Conservation (phyloP, 1,140 invertebrate genomes). For the Liolophura sinensis region DNA sequence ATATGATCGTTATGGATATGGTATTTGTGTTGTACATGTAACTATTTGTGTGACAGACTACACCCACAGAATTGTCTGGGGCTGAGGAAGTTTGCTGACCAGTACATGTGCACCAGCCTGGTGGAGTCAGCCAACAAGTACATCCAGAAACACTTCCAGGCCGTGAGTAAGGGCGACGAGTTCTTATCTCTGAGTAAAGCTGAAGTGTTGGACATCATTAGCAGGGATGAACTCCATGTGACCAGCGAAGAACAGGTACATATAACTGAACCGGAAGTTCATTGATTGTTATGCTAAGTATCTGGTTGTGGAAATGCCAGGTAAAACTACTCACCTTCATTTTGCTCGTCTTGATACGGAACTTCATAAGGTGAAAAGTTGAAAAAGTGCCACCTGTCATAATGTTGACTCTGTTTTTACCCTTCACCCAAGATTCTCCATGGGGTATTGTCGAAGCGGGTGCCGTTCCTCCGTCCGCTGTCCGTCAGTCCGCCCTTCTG, state of each 20-base stretch:
- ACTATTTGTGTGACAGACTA: constrained; percentile 63
- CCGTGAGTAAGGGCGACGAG: constrained; percentile 78
- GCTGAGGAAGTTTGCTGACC: constrained; percentile 81
- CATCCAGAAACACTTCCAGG: constrained; percentile 81
- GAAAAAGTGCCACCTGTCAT: too few relatives aligned
- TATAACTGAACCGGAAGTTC: neutral
- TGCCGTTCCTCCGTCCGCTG: too few relatives aligned
- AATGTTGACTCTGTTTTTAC: too few relatives aligned
- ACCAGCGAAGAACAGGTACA: constrained; percentile 65
- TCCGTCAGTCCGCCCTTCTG: too few relatives aligned
- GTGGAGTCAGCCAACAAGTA: constrained; percentile 79
- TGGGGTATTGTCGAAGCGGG: too few relatives aligned
- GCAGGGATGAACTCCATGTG: constrained; percentile 80
- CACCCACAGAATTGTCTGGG: constrained; percentile 85
- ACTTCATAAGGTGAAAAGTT: too few relatives aligned
- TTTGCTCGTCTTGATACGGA: too few relatives aligned
- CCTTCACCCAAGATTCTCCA: too few relatives aligned
- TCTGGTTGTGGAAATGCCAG: too few relatives aligned
- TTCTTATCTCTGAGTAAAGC: constrained; percentile 70
- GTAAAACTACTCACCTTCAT: too few relatives aligned
- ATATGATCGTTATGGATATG: neutral
- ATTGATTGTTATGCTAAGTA: too few relatives aligned
- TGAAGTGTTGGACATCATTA: constrained; percentile 75
- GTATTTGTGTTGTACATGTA: neutral
- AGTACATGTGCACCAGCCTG: constrained; percentile 73